phyloP scores from a whole-genome alignment of 2,113 vertebrate genomes.

The Heloderma charlesbogerti region DNA sequence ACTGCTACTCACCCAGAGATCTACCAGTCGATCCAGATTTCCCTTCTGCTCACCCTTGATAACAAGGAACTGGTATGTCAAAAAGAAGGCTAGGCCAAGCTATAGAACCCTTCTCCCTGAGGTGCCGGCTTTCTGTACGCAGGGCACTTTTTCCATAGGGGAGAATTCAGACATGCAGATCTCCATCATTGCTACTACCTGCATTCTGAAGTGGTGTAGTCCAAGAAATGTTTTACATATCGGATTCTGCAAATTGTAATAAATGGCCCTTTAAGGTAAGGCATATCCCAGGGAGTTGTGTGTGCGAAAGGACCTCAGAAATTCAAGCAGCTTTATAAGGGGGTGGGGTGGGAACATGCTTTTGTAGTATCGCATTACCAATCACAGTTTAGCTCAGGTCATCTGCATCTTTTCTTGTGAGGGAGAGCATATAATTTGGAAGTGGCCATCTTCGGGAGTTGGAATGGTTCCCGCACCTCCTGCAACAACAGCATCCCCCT shows the following conservation, averaged over 20 bases:
- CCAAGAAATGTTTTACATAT: neutral
- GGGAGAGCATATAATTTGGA: constrained; percentile 76
- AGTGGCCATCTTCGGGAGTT: constrained; percentile 22
- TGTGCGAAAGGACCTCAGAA: neutral
- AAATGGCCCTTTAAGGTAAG: fast-evolving
- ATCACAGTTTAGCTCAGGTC: neutral
- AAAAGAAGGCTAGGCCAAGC: neutral
- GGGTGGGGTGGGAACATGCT: neutral
- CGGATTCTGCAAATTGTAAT: fast-evolving
- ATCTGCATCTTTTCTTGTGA: constrained; percentile 67
- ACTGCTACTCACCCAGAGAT: too few species aligned
- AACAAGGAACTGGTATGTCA: fast-evolving
- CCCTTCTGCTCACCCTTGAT: too few species aligned
- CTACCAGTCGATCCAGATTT: too few species aligned
- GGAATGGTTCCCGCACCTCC: neutral
- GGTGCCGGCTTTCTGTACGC: neutral
- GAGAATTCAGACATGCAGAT: neutral
- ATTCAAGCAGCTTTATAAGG: constrained; percentile 33
- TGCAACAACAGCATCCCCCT: neutral
- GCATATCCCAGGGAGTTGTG: fast-evolving
- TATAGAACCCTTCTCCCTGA: neutral
- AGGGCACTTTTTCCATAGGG: fast-evolving
- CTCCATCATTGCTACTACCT: neutral
- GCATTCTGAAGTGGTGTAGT: neutral
- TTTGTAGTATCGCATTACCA: fast-evolving